These are phyloP conservation scores for Porphyrio hochstetteri DNA, from an alignment of 2,113 vertebrate species.

Conservation along the genomic window DNA sequence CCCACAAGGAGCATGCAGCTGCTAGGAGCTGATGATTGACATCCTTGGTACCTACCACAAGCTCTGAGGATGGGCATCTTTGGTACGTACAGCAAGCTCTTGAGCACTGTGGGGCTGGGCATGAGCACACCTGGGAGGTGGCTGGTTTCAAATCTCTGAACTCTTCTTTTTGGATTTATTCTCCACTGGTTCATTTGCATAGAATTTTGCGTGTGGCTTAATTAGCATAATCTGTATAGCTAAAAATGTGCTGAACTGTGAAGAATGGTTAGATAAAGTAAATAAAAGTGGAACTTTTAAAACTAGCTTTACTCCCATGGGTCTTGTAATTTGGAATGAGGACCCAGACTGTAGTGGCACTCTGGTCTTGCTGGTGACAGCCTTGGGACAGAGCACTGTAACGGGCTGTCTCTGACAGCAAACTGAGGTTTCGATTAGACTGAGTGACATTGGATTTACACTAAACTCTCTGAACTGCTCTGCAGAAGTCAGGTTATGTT, in stretches of 20 bases:
- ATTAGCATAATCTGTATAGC: background rate
- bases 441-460: background rate
- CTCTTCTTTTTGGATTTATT: background rate
- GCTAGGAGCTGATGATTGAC: background rate
- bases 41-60: background rate
- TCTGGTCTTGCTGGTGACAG: background rate
- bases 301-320: background rate
- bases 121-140: background rate
- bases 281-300: background rate
- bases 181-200: background rate
- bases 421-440: background rate
- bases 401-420: background rate
- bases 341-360: background rate
- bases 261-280: background rate
- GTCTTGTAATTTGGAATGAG: background rate
- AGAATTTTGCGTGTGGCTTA: background rate
- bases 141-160: background rate
- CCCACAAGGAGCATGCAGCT: background rate
- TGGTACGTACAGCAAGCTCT: background rate
- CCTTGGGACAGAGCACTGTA: background rate
- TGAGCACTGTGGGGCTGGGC: background rate
- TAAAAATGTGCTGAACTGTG: background rate
- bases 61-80: background rate
- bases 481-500: background rate
- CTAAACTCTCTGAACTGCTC: background rate